Evolutionary conservation across 2,888 invertebrate genomes (phyloP).

Genomic region (Beris chalybata): DNA sequence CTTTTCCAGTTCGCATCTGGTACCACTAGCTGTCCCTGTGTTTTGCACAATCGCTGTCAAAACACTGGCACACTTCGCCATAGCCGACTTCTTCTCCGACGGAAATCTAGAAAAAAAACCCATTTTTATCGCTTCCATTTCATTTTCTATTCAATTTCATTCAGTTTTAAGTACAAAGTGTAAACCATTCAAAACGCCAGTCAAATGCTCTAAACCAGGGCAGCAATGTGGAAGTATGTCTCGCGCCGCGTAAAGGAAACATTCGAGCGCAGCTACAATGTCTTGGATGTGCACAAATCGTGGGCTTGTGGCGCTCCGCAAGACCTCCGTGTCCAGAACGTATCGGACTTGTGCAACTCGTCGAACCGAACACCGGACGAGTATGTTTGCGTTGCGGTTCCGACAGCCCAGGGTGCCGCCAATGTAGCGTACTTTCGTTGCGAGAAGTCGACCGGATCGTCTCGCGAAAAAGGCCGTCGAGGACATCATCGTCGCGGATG

Average conservation of each 20-base stretch:
- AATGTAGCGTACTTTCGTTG: constrained; percentile 9
- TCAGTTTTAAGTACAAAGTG: constrained; percentile 16
- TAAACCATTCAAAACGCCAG: constrained; percentile 10
- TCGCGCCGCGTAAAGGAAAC: constrained; percentile 59
- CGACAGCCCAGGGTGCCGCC: constrained; percentile 12
- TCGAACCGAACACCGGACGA: neutral
- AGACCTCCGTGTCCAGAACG: neutral
- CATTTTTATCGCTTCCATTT: neutral
- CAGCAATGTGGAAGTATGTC: constrained; percentile 62
- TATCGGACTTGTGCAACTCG: neutral
- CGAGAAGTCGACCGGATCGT: constrained; percentile 19
- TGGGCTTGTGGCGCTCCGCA: constrained; percentile 44
- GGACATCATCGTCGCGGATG: constrained; percentile 6
- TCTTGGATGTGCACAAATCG: constrained; percentile 57
- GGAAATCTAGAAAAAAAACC: constrained; percentile 4
- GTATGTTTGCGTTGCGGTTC: constrained; percentile 1
- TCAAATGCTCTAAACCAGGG: constrained; percentile 31
- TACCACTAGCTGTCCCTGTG: neutral
- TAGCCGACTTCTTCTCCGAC: neutral
- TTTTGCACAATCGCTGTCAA: constrained; percentile 5
- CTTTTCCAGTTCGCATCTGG: constrained; percentile 1
- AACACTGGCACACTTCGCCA: constrained; percentile 26
- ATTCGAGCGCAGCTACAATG: constrained; percentile 58
- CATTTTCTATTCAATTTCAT: too few relatives aligned
- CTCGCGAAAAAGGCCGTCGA: neutral